Percentiles rank a stretch among this genome's conserved stretches.
Conservation (phyloP, 2,888 invertebrate species). For the Eupithecia exiguata region DNA sequence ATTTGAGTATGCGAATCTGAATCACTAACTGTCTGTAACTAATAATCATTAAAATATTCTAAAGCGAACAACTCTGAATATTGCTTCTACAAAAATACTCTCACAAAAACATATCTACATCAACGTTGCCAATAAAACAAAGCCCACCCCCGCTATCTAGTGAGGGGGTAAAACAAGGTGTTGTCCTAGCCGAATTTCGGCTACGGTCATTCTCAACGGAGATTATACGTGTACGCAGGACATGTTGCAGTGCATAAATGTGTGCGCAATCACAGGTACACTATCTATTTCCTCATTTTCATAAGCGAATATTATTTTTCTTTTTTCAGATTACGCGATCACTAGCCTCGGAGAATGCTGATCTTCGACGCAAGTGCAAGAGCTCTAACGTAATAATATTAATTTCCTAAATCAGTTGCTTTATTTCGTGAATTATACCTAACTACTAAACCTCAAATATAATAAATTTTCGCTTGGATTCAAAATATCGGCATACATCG, state of each 20-base stretch:
- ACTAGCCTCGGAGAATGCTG: slow-evolving; percentile 84
- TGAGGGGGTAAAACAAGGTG: neutral
- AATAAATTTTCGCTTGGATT: neutral
- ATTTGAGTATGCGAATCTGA: too few relatives aligned
- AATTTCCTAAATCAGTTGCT: slow-evolving; percentile 27
- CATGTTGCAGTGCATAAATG: too few relatives aligned
- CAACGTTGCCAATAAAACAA: too few relatives aligned
- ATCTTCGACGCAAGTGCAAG: slow-evolving; percentile 41
- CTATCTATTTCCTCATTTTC: neutral
- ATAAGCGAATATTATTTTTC: neutral
- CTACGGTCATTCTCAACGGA: too few relatives aligned
- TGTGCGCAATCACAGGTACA: too few relatives aligned
- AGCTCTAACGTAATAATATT: slow-evolving; percentile 29
- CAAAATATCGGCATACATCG: neutral
- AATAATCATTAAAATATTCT: neutral
- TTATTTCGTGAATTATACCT: slow-evolving; percentile 15
- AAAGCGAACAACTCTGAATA: neutral
- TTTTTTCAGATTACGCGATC: slow-evolving; percentile 82
- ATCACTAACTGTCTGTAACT: neutral
- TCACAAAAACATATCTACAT: too few relatives aligned
- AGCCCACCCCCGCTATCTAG: neutral
- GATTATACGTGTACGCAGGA: too few relatives aligned
- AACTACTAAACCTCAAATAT: neutral
- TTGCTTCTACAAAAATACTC: too few relatives aligned
- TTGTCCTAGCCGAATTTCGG: neutral